A percentile compares a stretch with the other conserved stretches of the same genome.
These are phyloP conservation scores for Lepidonotus clava DNA, from an alignment of 2,888 invertebrate species.

Conservation along the genomic window DNA sequence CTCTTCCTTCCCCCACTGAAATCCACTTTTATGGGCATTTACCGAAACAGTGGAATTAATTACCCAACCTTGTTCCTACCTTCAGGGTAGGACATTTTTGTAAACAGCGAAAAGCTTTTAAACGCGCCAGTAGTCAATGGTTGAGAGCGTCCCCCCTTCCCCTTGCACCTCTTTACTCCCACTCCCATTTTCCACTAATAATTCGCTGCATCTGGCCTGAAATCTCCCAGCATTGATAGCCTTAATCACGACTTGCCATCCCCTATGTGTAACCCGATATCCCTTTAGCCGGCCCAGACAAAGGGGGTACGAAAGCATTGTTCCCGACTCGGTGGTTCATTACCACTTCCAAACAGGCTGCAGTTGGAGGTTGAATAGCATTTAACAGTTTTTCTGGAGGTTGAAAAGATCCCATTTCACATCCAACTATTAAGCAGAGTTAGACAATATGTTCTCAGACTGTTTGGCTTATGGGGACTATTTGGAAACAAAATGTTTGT, in stretches of 20 bases:
- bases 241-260: background rate
- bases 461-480: too few relatives aligned
- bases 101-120: conserved; percentile 24
- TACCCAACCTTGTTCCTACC: background rate
- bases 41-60: background rate
- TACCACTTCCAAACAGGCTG: too few relatives aligned
- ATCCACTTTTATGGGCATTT: background rate
- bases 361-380: too few relatives aligned
- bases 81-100: background rate
- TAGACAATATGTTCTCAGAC: too few relatives aligned
- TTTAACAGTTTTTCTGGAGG: too few relatives aligned
- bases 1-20: background rate
- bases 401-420: too few relatives aligned
- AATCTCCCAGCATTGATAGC: background rate
- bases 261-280: background rate
- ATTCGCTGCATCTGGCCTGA: background rate
- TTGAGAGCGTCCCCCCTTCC: background rate
- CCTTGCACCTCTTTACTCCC: background rate
- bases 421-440: too few relatives aligned
- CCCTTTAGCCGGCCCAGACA: background rate
- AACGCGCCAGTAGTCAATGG: background rate
- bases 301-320: background rate
- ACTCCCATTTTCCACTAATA: background rate
- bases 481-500: too few relatives aligned
- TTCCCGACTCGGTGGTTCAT: background rate